A percentile compares a stretch with the other conserved stretches of the same genome.
phyloP scores from a whole-genome alignment of 2,797 vertebrate genomes.

The Heterohyrax brucei region DNA sequence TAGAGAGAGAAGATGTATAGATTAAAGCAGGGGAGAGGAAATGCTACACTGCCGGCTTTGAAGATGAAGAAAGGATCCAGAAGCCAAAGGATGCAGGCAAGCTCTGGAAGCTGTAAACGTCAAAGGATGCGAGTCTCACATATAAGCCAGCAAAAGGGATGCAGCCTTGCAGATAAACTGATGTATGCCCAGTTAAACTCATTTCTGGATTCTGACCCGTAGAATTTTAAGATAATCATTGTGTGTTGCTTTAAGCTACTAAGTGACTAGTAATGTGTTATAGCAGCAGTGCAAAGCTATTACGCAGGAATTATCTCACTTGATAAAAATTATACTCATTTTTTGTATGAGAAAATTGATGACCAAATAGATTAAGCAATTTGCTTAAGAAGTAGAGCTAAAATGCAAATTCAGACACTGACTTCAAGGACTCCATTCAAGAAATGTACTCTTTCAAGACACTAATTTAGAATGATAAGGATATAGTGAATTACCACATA shows the following conservation, averaged over 20 bases:
- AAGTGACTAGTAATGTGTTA: too few species aligned
- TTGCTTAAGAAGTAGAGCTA: background rate
- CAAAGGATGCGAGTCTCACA: background rate
- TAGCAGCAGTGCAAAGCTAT: background rate
- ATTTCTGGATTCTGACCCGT: background rate
- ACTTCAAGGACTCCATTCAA: background rate
- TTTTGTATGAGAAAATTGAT: slow-evolving; percentile 6
- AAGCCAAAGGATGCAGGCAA: background rate
- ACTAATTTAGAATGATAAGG: background rate
- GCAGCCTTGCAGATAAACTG: background rate
- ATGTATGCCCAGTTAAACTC: background rate
- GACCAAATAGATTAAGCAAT: background rate
- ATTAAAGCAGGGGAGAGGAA: slow-evolving; percentile 19
- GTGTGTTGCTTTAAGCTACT: background rate
- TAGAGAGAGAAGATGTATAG: background rate
- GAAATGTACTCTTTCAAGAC: slow-evolving; percentile 36
- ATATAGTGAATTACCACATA: background rate
- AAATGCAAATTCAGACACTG: background rate
- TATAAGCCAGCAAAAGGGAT: background rate
- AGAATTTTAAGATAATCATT: background rate
- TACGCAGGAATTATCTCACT: background rate
- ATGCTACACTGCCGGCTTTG: background rate
- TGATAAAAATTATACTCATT: slow-evolving; percentile 20
- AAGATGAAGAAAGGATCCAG: background rate
- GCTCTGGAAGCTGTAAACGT: background rate